Base-by-base conservation (phyloP, 2,797 vertebrate species). In the Lutjanus campechanus region DNA sequence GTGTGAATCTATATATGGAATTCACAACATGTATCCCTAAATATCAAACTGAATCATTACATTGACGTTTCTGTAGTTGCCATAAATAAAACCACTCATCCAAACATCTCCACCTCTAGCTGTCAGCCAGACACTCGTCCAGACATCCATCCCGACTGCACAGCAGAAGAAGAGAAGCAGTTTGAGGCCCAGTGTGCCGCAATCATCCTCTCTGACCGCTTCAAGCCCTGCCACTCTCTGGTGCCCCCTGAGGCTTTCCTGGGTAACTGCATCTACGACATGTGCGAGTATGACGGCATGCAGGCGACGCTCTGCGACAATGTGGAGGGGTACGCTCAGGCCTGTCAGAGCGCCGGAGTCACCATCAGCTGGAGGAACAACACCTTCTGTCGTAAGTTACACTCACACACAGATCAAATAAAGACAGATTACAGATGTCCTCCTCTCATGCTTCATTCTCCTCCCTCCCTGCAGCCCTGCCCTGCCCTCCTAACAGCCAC, bases 271-370 rank as follows among this genome's bases (percentile, higher is more conserved):
- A 13, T 96, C 20, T 96, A 95, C 2, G 96, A 96, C 90, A 93
- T 96, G 94, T 96, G 96, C 50, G 95, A 96, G 84, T 96, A 96
- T 8, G 9, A 94, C 8, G 96, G 96, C 82, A 96, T 96, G 96
- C 75, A 87, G 83, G 79, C 89, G 0, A 96, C 92, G 0, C 94
- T 96, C 40, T 96, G 96, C 0, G 92, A 96, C 89, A 96, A 96
- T 10, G 82, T 96, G 71, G 95, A 95, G 71, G 93, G 94, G 1
- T 96, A 96, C 5, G 95, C 95, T 41, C 94, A 96, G 85, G 95
- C 94, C 73, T 96, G 96, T 59, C 93, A 95, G 82, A 96, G 95
- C 1, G 82, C 91, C 0, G 94, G 94, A 0, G 84, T 95, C 69
- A 93, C 85, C 64, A 79, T 96, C 82, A 95, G 87, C 93, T 96